phyloP scores from a whole-genome alignment of 1,140 invertebrate species.

The Listronotus oregonensis region DNA sequence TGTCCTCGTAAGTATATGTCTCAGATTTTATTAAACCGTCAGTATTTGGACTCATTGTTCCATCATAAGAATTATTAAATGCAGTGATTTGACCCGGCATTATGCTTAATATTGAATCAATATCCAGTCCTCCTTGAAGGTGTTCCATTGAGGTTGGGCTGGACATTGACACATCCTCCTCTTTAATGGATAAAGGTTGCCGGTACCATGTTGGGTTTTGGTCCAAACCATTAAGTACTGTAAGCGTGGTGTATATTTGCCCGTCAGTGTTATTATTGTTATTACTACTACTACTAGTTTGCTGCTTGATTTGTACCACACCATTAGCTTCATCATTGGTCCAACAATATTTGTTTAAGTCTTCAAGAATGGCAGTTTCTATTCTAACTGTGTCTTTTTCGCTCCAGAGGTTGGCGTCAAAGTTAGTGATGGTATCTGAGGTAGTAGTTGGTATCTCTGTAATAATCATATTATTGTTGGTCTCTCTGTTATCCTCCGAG shows the following conservation, averaged over 20 bases:
- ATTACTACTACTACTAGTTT: slow-evolving; percentile 59
- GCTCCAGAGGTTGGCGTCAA: slow-evolving; percentile 73
- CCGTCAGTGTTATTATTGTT: slow-evolving; percentile 60
- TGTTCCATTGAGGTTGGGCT: slow-evolving; percentile 63
- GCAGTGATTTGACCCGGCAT: slow-evolving; percentile 59
- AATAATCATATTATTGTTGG: slow-evolving; percentile 64
- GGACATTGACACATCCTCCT: slow-evolving; percentile 63
- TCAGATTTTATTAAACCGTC: slow-evolving; percentile 64
- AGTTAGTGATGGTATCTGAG: slow-evolving; percentile 55
- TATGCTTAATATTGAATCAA: slow-evolving; percentile 69
- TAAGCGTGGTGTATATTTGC: slow-evolving; percentile 68
- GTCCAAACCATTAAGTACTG: slow-evolving; percentile 66
- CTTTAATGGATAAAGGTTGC: slow-evolving; percentile 58
- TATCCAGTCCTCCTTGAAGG: slow-evolving; percentile 61
- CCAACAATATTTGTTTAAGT: slow-evolving; percentile 82
- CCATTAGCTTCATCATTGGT: slow-evolving; percentile 64
- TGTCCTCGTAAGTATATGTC: slow-evolving; percentile 70
- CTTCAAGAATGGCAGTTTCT: slow-evolving; percentile 75
- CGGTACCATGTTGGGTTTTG: slow-evolving; percentile 59
- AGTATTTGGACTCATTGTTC: slow-evolving; percentile 51
- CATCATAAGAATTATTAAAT: slow-evolving; percentile 60
- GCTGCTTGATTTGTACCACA: slow-evolving; percentile 57
- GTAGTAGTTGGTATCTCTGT: slow-evolving; percentile 53
- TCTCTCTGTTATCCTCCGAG: slow-evolving; percentile 65
- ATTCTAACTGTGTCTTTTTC: slow-evolving; percentile 71